Base-by-base conservation (phyloP, 1,140 invertebrate genomes). In the Eueides isabella region DNA sequence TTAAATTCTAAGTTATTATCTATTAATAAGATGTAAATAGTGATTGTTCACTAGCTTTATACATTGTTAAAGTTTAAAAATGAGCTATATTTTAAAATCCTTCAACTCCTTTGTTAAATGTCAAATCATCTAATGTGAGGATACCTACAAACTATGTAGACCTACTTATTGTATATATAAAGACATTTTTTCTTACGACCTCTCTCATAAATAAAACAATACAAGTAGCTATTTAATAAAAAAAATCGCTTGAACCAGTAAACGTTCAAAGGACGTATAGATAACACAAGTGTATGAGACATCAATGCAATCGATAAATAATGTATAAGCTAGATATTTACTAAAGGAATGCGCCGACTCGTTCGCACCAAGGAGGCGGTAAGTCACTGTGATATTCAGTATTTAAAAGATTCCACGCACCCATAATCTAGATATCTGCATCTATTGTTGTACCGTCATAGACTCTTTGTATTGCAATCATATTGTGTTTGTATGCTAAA, bases 401-500 rank as follows among this genome's bases (percentile, higher is more conserved):
- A 71, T 80, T 76, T 71, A 75, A 72, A 78, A 74, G 69, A 82
- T 82, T 78, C 77, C 63, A 71, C 48, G 65, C 68, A 69, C 63
- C 74, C 75, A 72, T 83, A 82, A 85, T 85, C 82, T 85, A 86
- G 85, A 88, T 88, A 82, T 72, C 75, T 79, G 75, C 75, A 78
- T 72, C 80, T 81, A 85, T 85, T 85, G 86, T 86, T 81, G 77
- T 76, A 71, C 76, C 80, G 81, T 72, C 70, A 71, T 71, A 70
- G 71, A 74, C 71, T 77, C 77, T 78, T 84, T 81, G 80, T 84
- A 73, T 80, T 80, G 85, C 78, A 82, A 83, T 82, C 85, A 83
- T 85, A 80, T 80, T 86, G 80, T 82, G 82, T 89, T 89, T 91
- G 87, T 89, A 91, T 91, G 89, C 89, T 88, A 91, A 91, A 86